Evolutionary conservation across 2,797 vertebrate genomes (phyloP).

Genomic region (Oryzias dopingdopingensis): DNA sequence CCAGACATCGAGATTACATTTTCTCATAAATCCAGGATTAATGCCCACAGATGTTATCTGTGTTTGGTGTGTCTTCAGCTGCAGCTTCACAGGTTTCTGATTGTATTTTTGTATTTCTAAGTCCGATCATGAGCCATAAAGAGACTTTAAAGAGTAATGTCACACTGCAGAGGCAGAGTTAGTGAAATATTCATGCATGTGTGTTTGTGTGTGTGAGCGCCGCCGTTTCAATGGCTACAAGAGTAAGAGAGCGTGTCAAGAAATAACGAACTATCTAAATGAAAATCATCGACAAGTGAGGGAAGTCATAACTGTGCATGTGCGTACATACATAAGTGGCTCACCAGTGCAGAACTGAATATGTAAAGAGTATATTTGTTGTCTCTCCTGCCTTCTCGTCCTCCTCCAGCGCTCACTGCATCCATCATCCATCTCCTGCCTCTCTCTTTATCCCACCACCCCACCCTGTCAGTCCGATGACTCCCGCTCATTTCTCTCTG

Average conservation of each 20-base stretch:
- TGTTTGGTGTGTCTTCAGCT: background rate
- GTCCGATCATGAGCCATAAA: background rate
- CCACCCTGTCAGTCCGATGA: conserved; percentile 31
- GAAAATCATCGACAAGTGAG: conserved; percentile 56
- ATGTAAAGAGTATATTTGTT: conserved; percentile 48
- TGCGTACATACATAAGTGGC: conserved; percentile 15
- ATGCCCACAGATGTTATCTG: conserved; percentile 1
- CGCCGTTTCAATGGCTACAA: conserved; percentile 16
- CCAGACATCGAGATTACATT: background rate
- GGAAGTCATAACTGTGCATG: conserved; percentile 42
- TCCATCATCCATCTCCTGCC: conserved; percentile 30
- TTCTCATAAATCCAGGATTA: background rate
- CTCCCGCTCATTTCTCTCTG: conserved; percentile 42
- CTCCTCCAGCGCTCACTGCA: conserved; percentile 8
- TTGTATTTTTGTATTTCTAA: background rate
- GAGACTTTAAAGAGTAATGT: conserved; percentile 9
- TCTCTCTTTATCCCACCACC: conserved; percentile 23
- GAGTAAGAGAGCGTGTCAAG: conserved; percentile 49
- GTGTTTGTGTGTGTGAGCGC: conserved; percentile 22
- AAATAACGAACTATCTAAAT: conserved; percentile 59
- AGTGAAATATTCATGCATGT: conserved; percentile 13
- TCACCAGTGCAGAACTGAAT: conserved; percentile 48
- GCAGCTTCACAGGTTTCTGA: background rate
- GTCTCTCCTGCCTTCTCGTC: conserved; percentile 6
- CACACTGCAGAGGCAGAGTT: background rate